Conservation (phyloP, 2,113 vertebrate genomes). For the Microcebus murinus region DNA sequence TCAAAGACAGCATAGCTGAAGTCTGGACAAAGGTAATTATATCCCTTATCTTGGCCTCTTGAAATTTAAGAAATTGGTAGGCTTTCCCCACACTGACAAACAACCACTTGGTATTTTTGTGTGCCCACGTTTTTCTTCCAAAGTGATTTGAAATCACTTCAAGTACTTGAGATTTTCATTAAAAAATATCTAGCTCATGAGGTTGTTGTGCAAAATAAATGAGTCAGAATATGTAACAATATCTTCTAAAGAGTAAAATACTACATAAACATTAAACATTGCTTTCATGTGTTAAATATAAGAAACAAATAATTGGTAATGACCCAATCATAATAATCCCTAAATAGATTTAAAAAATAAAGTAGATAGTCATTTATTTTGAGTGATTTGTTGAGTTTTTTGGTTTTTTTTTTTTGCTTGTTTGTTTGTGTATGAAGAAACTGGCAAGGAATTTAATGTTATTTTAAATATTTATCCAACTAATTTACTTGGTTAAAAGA, state of each 20-base stretch:
- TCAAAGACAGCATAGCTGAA: not conserved
- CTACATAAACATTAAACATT: not conserved
- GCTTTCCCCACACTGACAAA: not conserved
- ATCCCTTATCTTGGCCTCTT: not conserved
- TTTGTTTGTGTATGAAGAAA: not conserved
- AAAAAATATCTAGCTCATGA: not conserved
- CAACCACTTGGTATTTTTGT: not conserved
- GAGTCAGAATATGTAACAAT: not conserved
- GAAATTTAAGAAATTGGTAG: not conserved
- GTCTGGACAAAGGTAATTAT: not conserved
- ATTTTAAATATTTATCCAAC: constrained; percentile 8
- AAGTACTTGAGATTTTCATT: not conserved
- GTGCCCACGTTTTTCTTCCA: not conserved
- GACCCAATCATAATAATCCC: not conserved
- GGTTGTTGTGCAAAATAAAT: not conserved
- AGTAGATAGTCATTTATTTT: not conserved
- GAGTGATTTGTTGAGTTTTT: not conserved
- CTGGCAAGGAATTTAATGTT: not conserved
- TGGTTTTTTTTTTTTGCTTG: too few relatives aligned
- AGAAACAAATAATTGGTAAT: not conserved
- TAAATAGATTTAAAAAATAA: constrained; percentile 24
- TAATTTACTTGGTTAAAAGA: not conserved
- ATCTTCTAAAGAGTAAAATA: constrained; percentile 10
- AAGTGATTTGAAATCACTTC: not conserved
- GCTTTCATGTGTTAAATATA: not conserved